Evolutionary conservation across 35 echinoderm and acorn worm genomes (phyloP).

Genomic region (Strongylocentrotus purpuratus): DNA sequence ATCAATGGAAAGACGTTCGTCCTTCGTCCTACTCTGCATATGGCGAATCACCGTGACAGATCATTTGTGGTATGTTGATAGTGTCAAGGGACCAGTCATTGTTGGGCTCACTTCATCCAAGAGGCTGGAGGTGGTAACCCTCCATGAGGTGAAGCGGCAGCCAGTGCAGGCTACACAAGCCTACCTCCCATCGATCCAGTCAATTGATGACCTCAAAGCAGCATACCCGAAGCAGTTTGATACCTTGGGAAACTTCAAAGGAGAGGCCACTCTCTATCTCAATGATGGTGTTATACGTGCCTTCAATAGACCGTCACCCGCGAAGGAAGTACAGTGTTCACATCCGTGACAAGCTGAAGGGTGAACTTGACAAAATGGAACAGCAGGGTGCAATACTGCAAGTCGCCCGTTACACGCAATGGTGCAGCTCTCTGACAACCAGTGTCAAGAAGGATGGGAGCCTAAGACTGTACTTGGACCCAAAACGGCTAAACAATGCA

Average conservation of each 20-base stretch:
- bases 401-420: conserved; percentile 64
- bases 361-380: conserved; percentile 66
- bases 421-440: conserved; percentile 63
- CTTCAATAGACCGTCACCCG: conserved; percentile 47
- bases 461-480: background rate
- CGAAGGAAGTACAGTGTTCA: conserved; percentile 67
- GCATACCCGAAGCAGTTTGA: background rate
- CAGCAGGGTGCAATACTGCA: conserved; percentile 51
- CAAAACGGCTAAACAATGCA: no score
- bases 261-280: background rate
- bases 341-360: conserved; percentile 54
- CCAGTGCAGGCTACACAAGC: no score
- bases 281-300: background rate
- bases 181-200: background rate
- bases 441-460: conserved; percentile 57
- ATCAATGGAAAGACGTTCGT: background rate
- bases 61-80: background rate
- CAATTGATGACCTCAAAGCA: background rate
- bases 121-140: background rate
- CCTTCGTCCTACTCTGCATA: background rate
- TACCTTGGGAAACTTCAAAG: background rate
- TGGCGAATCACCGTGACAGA: background rate
- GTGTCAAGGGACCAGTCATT: background rate
- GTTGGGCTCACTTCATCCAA: background rate
- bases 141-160: background rate